phyloP scores from a whole-genome alignment of 2,888 invertebrate genomes.

The Apamea sordens region DNA sequence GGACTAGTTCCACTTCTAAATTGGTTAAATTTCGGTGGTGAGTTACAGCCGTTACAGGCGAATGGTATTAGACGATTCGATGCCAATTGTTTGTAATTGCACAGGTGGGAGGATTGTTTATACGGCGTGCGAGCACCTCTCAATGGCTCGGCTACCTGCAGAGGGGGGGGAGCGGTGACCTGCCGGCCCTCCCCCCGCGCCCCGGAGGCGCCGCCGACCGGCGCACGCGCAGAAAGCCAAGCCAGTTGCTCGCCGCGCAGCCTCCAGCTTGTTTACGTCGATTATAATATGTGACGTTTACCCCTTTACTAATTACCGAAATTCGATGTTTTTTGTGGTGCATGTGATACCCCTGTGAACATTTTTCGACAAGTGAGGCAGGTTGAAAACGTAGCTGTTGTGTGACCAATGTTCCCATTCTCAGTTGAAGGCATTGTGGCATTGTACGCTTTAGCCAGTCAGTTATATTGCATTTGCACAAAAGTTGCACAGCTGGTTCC shows the following conservation, averaged over 20 bases:
- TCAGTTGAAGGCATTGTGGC: slow-evolving; percentile 74
- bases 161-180: slow-evolving; percentile 80
- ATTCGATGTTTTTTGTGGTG: slow-evolving; percentile 56
- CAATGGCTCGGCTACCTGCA: slow-evolving; percentile 78
- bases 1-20: slow-evolving; percentile 11
- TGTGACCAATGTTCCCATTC: slow-evolving; percentile 65
- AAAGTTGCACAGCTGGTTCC: slow-evolving; percentile 80
- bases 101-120: slow-evolving; percentile 86
- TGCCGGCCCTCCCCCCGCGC: slow-evolving; percentile 73
- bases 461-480: slow-evolving; percentile 78
- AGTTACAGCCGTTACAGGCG: slow-evolving; percentile 1
- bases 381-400: slow-evolving; percentile 59
- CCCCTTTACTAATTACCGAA: slow-evolving; percentile 46
- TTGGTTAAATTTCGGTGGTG: slow-evolving; percentile 1
- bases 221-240: slow-evolving; percentile 86
- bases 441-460: slow-evolving; percentile 72
- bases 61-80: slow-evolving; percentile 49
- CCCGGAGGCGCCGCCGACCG: slow-evolving; percentile 70
- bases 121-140: slow-evolving; percentile 77
- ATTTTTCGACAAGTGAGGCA: slow-evolving; percentile 49
- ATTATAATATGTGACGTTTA: slow-evolving; percentile 73
- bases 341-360: slow-evolving; percentile 69
- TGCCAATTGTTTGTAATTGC: slow-evolving; percentile 68
- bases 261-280: slow-evolving; percentile 89
- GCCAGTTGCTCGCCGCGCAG: slow-evolving; percentile 89